phyloP scores from a whole-genome alignment of 2,797 vertebrate species.

The Acrossocheilus fasciatus region DNA sequence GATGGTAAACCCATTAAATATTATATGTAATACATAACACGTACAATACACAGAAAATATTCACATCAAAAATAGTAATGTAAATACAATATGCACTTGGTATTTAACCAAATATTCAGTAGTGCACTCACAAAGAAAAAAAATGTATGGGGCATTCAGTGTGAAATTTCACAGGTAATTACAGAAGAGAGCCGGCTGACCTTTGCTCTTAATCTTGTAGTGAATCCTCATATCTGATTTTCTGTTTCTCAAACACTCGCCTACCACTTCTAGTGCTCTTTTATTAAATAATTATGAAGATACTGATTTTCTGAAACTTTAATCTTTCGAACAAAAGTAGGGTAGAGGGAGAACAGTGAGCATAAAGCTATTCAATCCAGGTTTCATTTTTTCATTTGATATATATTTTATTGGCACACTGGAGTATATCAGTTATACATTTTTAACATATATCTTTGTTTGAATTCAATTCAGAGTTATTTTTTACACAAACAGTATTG shows the following conservation, averaged over 20 bases:
- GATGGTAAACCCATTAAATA: not conserved
- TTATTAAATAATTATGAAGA: slow-evolving; percentile 47
- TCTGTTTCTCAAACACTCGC: not conserved
- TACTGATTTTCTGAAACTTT: slow-evolving; percentile 33
- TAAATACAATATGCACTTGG: not conserved
- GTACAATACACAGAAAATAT: not conserved
- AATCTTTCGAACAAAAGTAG: not conserved
- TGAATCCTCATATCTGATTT: slow-evolving; percentile 34
- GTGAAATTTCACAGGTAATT: slow-evolving; percentile 12
- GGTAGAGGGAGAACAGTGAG: not conserved
- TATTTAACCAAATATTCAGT: not conserved
- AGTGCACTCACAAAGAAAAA: too few relatives aligned
- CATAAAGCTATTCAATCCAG: slow-evolving; percentile 1
- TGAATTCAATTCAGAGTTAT: slow-evolving; percentile 43
- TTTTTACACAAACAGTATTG: slow-evolving; percentile 55
- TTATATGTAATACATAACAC: not conserved
- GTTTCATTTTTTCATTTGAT: slow-evolving; percentile 44
- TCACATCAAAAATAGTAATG: not conserved
- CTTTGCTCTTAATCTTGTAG: slow-evolving; percentile 32
- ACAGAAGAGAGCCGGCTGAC: not conserved
- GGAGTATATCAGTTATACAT: slow-evolving; percentile 56
- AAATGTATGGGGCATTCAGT: slow-evolving; percentile 11
- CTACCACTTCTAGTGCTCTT: not conserved
- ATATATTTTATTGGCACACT: slow-evolving; percentile 66
- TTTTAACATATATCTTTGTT: slow-evolving; percentile 57